These are phyloP conservation scores for Eupsittula cactorum DNA, from an alignment of 2,113 vertebrate species.

Conservation along the genomic window DNA sequence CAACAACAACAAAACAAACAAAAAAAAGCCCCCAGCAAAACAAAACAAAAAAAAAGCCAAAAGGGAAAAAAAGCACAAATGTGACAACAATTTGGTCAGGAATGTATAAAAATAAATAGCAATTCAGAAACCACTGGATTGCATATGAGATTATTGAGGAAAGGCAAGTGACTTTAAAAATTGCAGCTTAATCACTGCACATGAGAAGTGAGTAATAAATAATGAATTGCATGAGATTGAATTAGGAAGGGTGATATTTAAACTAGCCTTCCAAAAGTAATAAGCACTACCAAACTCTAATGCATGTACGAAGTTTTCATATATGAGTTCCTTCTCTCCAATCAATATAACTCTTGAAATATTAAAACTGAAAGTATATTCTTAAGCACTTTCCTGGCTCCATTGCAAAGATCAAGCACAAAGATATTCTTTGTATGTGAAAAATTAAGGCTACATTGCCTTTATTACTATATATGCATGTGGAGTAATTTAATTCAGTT, in stretches of 20 bases:
- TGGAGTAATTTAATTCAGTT: not conserved
- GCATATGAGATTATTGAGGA: not conserved
- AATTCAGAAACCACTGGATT: not conserved
- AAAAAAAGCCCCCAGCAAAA: not conserved
- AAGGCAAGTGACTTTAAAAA: not conserved
- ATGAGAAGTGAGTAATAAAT: constrained; percentile 23
- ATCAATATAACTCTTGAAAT: constrained; percentile 47
- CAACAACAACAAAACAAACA: not conserved
- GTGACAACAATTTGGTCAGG: not conserved
- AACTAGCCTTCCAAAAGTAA: constrained; percentile 29
- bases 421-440: not conserved
- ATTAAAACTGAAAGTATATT: constrained; percentile 28
- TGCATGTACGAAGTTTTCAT: not conserved
- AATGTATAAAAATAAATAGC: not conserved
- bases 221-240: constrained; percentile 22
- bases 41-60: not conserved
- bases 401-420: not conserved
- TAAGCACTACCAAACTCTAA: not conserved
- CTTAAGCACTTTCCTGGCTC: constrained; percentile 20
- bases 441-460: not conserved
- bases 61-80: not conserved
- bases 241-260: constrained; percentile 10
- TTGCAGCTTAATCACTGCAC: not conserved
- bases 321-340: not conserved
- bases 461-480: not conserved